Evolutionary conservation across 35 echinoderm and acorn worm genomes (phyloP), one percentile per base, ranked within the genome.

Genomic region (Ptychodera flava): DNA sequence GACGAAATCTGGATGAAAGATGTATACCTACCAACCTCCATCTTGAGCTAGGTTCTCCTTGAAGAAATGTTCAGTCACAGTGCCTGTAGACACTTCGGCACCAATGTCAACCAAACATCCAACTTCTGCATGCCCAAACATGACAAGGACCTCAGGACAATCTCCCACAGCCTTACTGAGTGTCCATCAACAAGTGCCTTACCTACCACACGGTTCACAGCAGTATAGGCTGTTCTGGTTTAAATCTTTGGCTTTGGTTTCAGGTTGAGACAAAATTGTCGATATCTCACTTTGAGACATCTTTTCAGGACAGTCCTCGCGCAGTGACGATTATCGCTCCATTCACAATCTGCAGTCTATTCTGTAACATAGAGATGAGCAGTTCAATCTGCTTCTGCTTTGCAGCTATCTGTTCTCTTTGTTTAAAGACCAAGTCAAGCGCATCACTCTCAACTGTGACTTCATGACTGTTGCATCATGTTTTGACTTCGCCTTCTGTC

Each of bases 161-260:
- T 29, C 33, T 30, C 87, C 87, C 15, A 45, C 76, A 31, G 82
- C 30, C 34, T 15, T n/a, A 15, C 53, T 31, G 33, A 6, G 33
- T 12, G 33, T 32, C 15, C 31, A 88, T 78, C 87, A 78, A 2
- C 28, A n/a, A 32, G 38, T 35, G 6, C 22, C 27, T 31, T 80
- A 88, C 87, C 87, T 80, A 88, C 85, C 33, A 82, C 88, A 37
- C 82, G 91, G 91, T 86, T 92, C 91, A 78, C 80, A 38, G 88
- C 76, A 35, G n/a, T n/a, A 80, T 82, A 87, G 91, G 91, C 36
- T 78, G 1, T 84, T 34, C n/a, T 84, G 38, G 86, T 92, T 92
- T 88, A 92, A 92, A 82, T 37, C 75, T 29, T 15, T 38, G 32
- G 30, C 78, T 0, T 38, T 36, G 30, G 36, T 28, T 31, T 31